phyloP scores from a whole-genome alignment of 37 sponge, comb jelly and placozoan species.

The Cliona cf. orientalis region DNA sequence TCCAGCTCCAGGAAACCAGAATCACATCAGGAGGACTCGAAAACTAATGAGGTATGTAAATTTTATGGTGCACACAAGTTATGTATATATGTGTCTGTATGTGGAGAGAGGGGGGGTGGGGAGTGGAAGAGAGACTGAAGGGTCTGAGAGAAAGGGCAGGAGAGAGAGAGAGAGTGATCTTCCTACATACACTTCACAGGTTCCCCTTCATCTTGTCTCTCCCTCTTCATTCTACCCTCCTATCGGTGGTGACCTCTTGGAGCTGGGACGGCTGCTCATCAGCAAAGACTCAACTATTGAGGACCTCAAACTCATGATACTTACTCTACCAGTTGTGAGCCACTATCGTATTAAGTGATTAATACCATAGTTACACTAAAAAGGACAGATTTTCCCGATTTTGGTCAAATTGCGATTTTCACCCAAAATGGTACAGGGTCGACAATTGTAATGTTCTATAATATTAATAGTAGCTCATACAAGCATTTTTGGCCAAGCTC shows the following conservation, averaged over 20 bases:
- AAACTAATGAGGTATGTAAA: no score
- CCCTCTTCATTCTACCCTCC: constrained; percentile 56
- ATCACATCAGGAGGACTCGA: not conserved
- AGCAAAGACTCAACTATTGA: constrained; percentile 60
- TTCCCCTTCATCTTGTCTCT: constrained; percentile 58
- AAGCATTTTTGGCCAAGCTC: no score
- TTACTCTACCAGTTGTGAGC: constrained; percentile 70
- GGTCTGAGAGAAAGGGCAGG: no score
- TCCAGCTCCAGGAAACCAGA: not conserved
- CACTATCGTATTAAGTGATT: not conserved
- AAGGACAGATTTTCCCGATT: no score
- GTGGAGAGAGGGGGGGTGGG: no score
- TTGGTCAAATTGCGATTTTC: not conserved
- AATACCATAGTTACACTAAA: no score
- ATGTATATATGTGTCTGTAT: not conserved
- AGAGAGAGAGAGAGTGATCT: no score
- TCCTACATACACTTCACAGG: constrained; percentile 1
- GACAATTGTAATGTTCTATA: no score
- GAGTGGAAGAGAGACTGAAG: no score
- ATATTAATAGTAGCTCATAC: no score
- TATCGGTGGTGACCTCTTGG: constrained; percentile 20
- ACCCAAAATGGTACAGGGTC: no score
- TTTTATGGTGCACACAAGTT: no score
- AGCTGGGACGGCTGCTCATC: constrained; percentile 61
- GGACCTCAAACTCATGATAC: constrained; percentile 66